phyloP scores from a whole-genome alignment of 1,140 invertebrate genomes.

The Telenomus remus region DNA sequence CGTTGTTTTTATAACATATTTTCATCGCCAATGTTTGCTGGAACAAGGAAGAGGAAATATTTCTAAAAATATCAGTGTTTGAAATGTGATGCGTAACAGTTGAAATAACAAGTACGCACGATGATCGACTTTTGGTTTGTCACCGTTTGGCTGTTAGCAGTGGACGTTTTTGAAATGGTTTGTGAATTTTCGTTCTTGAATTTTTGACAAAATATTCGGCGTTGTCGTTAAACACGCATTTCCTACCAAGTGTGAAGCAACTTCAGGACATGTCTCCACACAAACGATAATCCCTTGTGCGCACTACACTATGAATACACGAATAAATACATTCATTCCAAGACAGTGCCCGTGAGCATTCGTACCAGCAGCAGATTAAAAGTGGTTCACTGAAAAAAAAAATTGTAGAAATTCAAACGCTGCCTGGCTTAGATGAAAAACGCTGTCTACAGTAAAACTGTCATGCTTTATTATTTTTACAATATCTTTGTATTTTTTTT shows the following conservation, averaged over 20 bases:
- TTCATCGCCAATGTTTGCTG: no score
- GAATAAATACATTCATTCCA: constrained; percentile 50
- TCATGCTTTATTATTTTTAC: constrained; percentile 30
- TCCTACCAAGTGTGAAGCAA: constrained; percentile 31
- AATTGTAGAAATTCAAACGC: constrained; percentile 35
- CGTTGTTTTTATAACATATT: no score
- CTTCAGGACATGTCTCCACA: constrained; percentile 34
- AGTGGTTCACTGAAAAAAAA: constrained; percentile 37
- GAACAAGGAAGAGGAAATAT: no score
- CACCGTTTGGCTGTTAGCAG: constrained; percentile 44
- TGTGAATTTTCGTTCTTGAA: constrained; percentile 43
- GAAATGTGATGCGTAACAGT: no score
- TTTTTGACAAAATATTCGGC: constrained; percentile 41
- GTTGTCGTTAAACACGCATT: constrained; percentile 44
- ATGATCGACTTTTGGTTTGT: constrained; percentile 45
- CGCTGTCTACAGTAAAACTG: constrained; percentile 10
- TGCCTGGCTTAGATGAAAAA: constrained; percentile 33
- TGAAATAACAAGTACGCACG: constrained; percentile 1
- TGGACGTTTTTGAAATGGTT: constrained; percentile 43
- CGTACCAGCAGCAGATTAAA: constrained; percentile 47
- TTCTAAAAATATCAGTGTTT: no score
- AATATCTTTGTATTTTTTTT: constrained; percentile 27
- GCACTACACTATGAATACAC: constrained; percentile 27
- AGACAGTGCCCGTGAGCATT: constrained; percentile 46
- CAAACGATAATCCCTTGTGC: constrained; percentile 40